phyloP scores from a whole-genome alignment of 2,113 vertebrate species.

The Cichladusa arquata region DNA sequence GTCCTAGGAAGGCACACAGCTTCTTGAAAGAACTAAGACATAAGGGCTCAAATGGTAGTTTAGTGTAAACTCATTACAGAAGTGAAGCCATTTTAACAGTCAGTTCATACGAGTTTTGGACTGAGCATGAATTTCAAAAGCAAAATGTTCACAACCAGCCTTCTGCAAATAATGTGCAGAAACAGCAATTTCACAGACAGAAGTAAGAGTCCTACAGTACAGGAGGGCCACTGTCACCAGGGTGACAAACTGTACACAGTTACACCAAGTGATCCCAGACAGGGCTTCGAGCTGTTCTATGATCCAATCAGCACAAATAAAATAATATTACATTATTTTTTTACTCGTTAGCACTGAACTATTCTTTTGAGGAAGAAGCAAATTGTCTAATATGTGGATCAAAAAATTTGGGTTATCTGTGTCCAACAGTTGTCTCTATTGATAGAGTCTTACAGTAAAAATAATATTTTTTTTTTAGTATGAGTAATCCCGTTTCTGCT shows the following conservation, averaged over 20 bases:
- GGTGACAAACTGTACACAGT: neutral
- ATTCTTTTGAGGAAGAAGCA: neutral
- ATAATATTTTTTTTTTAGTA: neutral
- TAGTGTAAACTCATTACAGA: neutral
- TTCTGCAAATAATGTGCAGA: neutral
- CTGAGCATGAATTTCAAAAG: neutral
- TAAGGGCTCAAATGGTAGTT: accelerated
- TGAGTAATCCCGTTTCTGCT: neutral
- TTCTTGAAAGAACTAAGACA: neutral
- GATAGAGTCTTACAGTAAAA: neutral
- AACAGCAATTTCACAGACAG: neutral
- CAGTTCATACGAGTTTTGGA: neutral
- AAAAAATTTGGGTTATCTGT: neutral
- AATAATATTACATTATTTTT: neutral
- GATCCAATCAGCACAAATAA: neutral
- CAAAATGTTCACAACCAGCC: neutral
- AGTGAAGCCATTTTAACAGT: neutral
- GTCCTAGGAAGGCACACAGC: neutral
- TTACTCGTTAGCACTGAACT: neutral
- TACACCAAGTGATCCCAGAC: neutral
- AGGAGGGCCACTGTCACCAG: neutral
- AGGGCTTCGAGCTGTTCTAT: neutral
- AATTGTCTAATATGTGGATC: neutral
- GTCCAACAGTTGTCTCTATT: neutral
- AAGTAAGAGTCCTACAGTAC: neutral